Conservation (phyloP, 2,113 vertebrate species). For the Sarotherodon lohbergeri region DNA sequence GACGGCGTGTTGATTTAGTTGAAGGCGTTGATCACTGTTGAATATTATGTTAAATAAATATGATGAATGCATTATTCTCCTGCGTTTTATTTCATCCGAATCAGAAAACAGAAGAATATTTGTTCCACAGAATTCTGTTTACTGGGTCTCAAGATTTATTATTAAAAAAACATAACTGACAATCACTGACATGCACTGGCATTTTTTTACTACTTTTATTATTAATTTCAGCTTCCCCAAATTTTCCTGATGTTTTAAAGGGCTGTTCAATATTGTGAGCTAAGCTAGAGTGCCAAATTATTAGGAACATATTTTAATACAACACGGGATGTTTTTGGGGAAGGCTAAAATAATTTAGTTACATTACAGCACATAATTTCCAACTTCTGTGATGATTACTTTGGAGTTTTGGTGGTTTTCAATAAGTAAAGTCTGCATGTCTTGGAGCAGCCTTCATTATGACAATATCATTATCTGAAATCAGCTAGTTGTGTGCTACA, state of each 20-base stretch:
- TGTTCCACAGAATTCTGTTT: not conserved
- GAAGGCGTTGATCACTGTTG: not conserved
- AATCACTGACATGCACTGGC: not conserved
- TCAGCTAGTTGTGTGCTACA: not conserved
- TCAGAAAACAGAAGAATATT: not conserved
- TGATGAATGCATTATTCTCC: not conserved
- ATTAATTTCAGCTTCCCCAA: not conserved
- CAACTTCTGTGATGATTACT: not conserved
- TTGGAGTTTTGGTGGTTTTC: not conserved
- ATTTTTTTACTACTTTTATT: not conserved
- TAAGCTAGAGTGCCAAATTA: not conserved
- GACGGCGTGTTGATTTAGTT: not conserved
- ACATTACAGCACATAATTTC: accelerated
- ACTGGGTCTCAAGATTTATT: not conserved
- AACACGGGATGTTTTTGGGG: not conserved
- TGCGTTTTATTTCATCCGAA: not conserved
- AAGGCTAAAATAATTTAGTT: not conserved
- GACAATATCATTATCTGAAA: not conserved
- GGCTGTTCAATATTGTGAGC: not conserved
- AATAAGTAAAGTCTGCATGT: not conserved
- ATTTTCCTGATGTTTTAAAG: not conserved
- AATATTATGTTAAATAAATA: not conserved
- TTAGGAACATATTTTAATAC: not conserved
- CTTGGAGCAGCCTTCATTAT: not conserved
- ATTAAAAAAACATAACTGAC: not conserved